These are phyloP conservation scores for Corbicula japonica DNA, from an alignment of 2,888 invertebrate genomes.

Conservation along the genomic window DNA sequence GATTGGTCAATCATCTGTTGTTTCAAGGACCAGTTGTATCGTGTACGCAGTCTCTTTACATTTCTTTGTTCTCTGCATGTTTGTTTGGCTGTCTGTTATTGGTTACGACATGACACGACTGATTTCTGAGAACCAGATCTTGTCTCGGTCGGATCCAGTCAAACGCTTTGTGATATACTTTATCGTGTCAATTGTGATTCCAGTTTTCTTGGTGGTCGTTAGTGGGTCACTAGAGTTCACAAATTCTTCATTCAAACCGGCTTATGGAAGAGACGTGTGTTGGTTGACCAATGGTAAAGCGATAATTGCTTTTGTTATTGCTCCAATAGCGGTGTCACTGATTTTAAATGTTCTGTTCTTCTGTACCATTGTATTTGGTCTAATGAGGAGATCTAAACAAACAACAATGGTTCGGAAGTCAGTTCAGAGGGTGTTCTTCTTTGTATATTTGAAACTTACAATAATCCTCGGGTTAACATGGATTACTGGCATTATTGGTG, in stretches of 20 bases:
- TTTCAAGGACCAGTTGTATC: neutral
- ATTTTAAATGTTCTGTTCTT: constrained; percentile 29
- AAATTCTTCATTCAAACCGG: constrained; percentile 2
- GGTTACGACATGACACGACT: constrained; percentile 41
- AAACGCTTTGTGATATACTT: constrained; percentile 22
- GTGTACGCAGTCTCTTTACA: constrained; percentile 20
- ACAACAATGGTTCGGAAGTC: constrained; percentile 8
- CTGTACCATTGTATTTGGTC: constrained; percentile 21
- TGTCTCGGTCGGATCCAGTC: neutral
- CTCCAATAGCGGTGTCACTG: constrained; percentile 24
- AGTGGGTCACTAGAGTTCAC: constrained; percentile 16
- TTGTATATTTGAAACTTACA: constrained; percentile 47
- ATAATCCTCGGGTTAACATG: constrained; percentile 51
- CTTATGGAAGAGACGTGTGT: constrained; percentile 30
- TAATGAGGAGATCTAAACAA: constrained; percentile 8
- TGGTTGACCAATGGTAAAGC: constrained; percentile 37
- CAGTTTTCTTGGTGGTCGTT: neutral
- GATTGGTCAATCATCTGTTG: constrained; percentile 1
- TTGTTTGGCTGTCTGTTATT: constrained; percentile 49
- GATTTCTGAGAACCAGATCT: constrained; percentile 12
- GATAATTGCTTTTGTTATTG: constrained; percentile 29
- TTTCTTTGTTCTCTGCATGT: constrained; percentile 26
- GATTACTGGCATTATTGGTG: constrained; percentile 39
- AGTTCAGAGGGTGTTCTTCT: constrained; percentile 23
- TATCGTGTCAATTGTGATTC: constrained; percentile 7